Evolutionary conservation across 2,888 invertebrate species (phyloP).

Genomic region (Nycteola revayana): DNA sequence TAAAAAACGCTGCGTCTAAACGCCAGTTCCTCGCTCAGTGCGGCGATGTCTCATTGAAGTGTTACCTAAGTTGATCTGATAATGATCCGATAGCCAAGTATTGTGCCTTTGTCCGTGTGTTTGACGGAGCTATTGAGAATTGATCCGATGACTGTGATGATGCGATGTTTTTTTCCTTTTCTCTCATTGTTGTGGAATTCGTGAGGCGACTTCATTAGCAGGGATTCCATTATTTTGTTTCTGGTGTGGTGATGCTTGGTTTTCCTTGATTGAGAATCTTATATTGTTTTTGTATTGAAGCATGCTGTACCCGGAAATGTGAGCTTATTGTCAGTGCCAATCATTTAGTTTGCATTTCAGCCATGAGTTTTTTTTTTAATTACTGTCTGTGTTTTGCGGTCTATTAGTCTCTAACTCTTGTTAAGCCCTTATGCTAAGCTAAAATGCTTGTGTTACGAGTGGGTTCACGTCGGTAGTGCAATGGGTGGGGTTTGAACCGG

Average conservation of each 20-base stretch:
- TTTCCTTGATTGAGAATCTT: slow-evolving; percentile 11
- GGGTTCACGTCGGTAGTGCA: too few species aligned
- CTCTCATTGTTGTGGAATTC: slow-evolving; percentile 22
- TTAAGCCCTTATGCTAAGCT: too few species aligned
- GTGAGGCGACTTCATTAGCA: slow-evolving; percentile 36
- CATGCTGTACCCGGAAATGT: too few species aligned
- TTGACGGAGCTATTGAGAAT: slow-evolving; percentile 42
- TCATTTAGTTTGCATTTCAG: too few species aligned
- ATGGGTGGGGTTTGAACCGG: too few species aligned
- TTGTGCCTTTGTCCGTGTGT: slow-evolving; percentile 41
- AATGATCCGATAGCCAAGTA: slow-evolving; percentile 41
- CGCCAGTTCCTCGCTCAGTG: slow-evolving; percentile 14
- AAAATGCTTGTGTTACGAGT: too few species aligned
- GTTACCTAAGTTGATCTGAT: slow-evolving; percentile 50
- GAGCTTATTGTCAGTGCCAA: too few species aligned
- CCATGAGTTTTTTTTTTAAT: too few species aligned
- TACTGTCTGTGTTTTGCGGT: too few species aligned
- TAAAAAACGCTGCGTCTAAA: slow-evolving; percentile 1
- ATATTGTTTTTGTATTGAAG: not conserved
- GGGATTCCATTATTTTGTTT: slow-evolving; percentile 16
- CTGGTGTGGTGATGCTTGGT: too few species aligned
- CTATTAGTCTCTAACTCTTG: too few species aligned
- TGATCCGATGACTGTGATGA: slow-evolving; percentile 40
- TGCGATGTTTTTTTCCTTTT: slow-evolving; percentile 40
- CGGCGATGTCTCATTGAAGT: slow-evolving; percentile 37